Evolutionary conservation across 2,797 vertebrate species (phyloP).

Genomic region (Danio jaintianensis): DNA sequence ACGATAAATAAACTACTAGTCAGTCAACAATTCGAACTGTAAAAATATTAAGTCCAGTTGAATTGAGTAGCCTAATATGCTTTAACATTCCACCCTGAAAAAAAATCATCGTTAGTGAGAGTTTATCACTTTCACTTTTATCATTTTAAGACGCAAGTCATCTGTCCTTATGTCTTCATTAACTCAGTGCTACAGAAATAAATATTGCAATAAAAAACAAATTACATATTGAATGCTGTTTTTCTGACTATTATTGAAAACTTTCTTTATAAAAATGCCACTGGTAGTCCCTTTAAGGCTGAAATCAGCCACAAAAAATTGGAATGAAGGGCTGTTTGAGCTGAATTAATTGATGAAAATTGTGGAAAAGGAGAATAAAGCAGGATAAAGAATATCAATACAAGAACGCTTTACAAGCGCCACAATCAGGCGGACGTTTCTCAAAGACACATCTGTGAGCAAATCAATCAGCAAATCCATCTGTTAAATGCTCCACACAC

Average conservation of each 20-base stretch:
- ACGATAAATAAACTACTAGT: no score
- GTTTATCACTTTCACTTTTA: no score
- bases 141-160: no score
- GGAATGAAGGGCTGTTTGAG: not conserved
- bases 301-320: not conserved
- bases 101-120: no score
- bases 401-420: not conserved
- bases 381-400: constrained; percentile 7
- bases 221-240: not conserved
- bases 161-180: no score
- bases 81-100: no score
- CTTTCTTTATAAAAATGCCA: not conserved
- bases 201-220: no score
- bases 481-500: not conserved
- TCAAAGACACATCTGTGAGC: constrained; percentile 6
- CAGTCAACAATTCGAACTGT: no score
- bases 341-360: constrained; percentile 17
- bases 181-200: no score
- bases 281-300: not conserved
- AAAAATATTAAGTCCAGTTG: no score
- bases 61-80: no score
- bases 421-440: not conserved
- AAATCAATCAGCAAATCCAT: constrained; percentile 20
- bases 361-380: not conserved
- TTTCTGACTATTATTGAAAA: not conserved